A percentile compares a stretch with the other conserved stretches of the same genome.
phyloP scores from a whole-genome alignment of 2,888 invertebrate genomes.

The Torymus auratus region DNA sequence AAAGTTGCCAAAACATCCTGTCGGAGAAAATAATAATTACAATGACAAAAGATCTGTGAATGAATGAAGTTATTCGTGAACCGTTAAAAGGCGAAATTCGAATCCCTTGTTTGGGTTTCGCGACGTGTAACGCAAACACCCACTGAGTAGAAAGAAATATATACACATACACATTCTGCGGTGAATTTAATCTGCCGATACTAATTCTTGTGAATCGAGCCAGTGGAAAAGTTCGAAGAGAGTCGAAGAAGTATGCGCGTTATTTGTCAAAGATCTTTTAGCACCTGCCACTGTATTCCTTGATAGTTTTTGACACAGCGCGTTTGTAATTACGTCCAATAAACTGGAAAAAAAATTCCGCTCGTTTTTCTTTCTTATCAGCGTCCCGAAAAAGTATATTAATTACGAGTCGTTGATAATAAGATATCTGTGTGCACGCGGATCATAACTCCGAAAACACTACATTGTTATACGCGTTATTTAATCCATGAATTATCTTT shows the following conservation, averaged over 20 bases:
- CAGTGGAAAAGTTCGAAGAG: conserved; percentile 8
- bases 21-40: no score
- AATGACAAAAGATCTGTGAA: no score
- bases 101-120: conserved; percentile 21
- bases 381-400: no score
- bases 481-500: no score
- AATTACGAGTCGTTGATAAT: no score
- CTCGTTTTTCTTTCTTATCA: not conserved
- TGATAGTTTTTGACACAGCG: not conserved
- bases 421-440: no score
- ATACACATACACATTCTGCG: not conserved
- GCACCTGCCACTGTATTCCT: not conserved
- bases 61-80: conserved; percentile 22
- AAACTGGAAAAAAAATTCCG: conserved; percentile 22
- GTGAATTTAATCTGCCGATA: conserved; percentile 17
- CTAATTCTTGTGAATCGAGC: not conserved
- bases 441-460: no score
- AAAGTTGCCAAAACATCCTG: no score
- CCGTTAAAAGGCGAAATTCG: conserved; percentile 18
- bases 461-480: no score
- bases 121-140: not conserved
- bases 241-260: not conserved
- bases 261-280: not conserved
- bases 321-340: conserved; percentile 15
- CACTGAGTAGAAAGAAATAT: not conserved